Base-by-base conservation (phyloP, 2,888 invertebrate genomes). In the Stegophylla sp. region DNA sequence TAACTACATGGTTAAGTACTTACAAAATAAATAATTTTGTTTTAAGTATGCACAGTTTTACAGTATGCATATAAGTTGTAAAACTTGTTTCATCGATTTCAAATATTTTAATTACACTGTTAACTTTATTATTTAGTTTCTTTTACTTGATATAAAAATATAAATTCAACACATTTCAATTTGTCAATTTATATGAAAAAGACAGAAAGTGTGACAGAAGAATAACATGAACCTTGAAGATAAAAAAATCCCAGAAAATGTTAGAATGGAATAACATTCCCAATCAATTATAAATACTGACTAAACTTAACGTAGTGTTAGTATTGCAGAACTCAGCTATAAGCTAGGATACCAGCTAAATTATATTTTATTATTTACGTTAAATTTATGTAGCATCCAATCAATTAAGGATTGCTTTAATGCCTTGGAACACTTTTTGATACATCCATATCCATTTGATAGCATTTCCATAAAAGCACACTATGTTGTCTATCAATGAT, bases 311-410 rank as follows among this genome's bases (percentile, higher is more conserved):
- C 53, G 1, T 76, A 66, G n/a, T 76, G 75, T 76, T 76, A 76
- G 75, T 76, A 53, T 17, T 34, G 48, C 34, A 74, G 20, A 63
- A 48, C 9, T 63, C 61, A 63, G n/a, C 23, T 66, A 59, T 43
- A n/a, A 75, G 9, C 12, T 26, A 76, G 23, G 75, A 43, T 53
- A 76, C 59, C 48, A 69, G 28, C 67, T 12, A 66, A 77, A 67
- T 28, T 28, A 7, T 51, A 59, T 67, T 45, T 77, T 45, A 59
- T 23, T 69, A 71, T 61, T 79, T 79, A 79, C 79, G 43, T 79
- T 79, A 71, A 79, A 79, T n/a, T 79, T 79, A 79, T 71, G 79
- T 51, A 79, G 71, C 9, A 79, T 71, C 79, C 79, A 71, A 79
- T 79, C 79, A 79, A 69, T 63, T 51, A 79, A 71, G 15, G 71